Conservation (phyloP, 1,140 invertebrate species). For the silkworm (Bombyx mori) region DNA sequence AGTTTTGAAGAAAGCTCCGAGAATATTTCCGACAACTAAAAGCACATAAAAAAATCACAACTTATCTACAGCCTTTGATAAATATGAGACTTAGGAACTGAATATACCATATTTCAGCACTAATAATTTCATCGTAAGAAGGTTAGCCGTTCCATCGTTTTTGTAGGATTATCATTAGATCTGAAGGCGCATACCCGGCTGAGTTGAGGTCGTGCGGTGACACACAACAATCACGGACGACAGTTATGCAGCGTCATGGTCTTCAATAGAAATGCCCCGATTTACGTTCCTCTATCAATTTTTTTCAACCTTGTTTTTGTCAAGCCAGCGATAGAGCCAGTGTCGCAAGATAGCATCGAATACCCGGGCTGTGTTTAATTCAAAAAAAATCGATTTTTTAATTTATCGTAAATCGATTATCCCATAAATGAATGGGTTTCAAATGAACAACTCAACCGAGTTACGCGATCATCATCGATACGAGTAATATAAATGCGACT, state of each 20-base stretch:
- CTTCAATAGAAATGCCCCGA: slow-evolving; percentile 63
- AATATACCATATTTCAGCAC: slow-evolving; percentile 23
- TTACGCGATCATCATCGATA: too few species aligned
- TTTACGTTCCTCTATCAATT: slow-evolving; percentile 38
- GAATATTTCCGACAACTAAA: too few species aligned
- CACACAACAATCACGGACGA: slow-evolving; percentile 60
- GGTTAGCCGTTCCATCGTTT: slow-evolving; percentile 16
- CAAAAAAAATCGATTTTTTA: too few species aligned
- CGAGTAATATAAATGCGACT: too few species aligned
- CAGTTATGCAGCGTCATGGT: slow-evolving; percentile 61
- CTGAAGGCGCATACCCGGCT: slow-evolving; percentile 16
- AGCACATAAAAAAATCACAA: too few species aligned
- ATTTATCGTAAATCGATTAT: too few species aligned
- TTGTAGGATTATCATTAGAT: slow-evolving; percentile 25
- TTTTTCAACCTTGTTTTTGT: slow-evolving; percentile 26
- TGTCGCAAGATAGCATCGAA: background rate
- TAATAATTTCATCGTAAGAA: slow-evolving; percentile 16
- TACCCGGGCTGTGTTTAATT: too few species aligned
- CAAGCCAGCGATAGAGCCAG: slow-evolving; percentile 19
- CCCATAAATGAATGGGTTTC: too few species aligned
- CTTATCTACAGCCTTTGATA: too few species aligned
- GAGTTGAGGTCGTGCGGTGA: slow-evolving; percentile 39
- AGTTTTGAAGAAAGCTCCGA: too few species aligned
- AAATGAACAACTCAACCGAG: too few species aligned
- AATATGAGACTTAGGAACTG: background rate